phyloP scores from a whole-genome alignment of 2,888 invertebrate genomes.

The Limnephilus auricula region DNA sequence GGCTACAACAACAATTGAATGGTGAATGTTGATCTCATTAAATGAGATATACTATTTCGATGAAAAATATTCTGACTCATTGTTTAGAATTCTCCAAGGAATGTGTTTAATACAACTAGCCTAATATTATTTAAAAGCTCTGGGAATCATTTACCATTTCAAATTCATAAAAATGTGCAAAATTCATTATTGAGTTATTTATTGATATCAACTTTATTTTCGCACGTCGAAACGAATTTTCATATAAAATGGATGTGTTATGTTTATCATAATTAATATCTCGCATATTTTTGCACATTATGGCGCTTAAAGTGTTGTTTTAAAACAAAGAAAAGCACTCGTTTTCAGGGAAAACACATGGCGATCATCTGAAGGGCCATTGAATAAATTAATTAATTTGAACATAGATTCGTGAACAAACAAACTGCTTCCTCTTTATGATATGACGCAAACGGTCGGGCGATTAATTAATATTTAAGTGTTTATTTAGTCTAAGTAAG shows the following conservation, averaged over 20 bases:
- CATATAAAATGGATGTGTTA: background rate
- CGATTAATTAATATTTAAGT: constrained; percentile 7
- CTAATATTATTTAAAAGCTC: background rate
- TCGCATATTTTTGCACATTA: background rate
- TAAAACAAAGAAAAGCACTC: constrained; percentile 17
- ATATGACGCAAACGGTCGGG: constrained; percentile 5
- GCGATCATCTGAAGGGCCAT: background rate
- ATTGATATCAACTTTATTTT: background rate
- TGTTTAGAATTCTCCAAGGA: background rate
- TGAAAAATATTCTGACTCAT: background rate
- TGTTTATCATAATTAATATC: background rate
- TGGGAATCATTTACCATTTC: background rate
- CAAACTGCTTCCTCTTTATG: background rate
- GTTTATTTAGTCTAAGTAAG: constrained; percentile 23
- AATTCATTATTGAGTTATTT: background rate
- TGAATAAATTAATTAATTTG: background rate
- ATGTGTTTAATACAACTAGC: constrained; percentile 8
- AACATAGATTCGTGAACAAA: background rate
- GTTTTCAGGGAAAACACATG: constrained; percentile 8
- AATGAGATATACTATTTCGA: background rate
- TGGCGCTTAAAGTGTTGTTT: background rate
- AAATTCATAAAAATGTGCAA: background rate
- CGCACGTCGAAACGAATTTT: background rate
- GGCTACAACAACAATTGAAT: background rate
- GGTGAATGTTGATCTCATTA: background rate